Evolutionary conservation across 2,888 invertebrate genomes (phyloP).

Genomic region (Leptinotarsa rubiginosa): DNA sequence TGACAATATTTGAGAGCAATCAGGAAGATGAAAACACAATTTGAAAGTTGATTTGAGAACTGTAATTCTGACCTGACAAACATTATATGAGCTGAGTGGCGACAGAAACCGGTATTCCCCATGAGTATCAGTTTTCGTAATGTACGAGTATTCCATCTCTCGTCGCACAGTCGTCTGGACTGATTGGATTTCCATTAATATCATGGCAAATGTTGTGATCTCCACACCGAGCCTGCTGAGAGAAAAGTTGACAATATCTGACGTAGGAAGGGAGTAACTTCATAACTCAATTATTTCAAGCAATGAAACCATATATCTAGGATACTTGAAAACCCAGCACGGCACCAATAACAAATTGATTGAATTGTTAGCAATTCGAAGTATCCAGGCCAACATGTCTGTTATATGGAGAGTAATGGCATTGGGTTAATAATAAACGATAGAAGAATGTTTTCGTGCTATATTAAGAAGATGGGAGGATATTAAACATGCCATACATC

Average conservation of each 20-base stretch:
- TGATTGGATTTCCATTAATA: too few species aligned
- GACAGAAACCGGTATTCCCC: too few species aligned
- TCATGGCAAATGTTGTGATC: too few species aligned
- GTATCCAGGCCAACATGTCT: slow-evolving; percentile 1
- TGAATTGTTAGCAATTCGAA: background rate
- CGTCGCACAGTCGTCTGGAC: too few species aligned
- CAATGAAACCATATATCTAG: background rate
- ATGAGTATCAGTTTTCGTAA: too few species aligned
- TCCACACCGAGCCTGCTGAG: too few species aligned
- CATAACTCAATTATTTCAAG: background rate
- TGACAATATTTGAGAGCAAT: too few species aligned
- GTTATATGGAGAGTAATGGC: background rate
- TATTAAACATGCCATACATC: background rate
- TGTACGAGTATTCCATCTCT: too few species aligned
- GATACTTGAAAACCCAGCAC: background rate
- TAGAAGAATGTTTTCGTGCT: background rate
- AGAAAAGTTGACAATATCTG: background rate
- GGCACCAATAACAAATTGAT: background rate
- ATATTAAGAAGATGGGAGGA: background rate
- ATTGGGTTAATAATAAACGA: background rate
- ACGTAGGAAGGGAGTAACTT: background rate
- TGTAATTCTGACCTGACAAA: too few species aligned
- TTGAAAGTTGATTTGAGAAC: too few species aligned
- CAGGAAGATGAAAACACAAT: too few species aligned
- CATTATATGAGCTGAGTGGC: too few species aligned